phyloP scores from a whole-genome alignment of 1,140 invertebrate genomes.

The Caenorhabditis inopinata region DNA sequence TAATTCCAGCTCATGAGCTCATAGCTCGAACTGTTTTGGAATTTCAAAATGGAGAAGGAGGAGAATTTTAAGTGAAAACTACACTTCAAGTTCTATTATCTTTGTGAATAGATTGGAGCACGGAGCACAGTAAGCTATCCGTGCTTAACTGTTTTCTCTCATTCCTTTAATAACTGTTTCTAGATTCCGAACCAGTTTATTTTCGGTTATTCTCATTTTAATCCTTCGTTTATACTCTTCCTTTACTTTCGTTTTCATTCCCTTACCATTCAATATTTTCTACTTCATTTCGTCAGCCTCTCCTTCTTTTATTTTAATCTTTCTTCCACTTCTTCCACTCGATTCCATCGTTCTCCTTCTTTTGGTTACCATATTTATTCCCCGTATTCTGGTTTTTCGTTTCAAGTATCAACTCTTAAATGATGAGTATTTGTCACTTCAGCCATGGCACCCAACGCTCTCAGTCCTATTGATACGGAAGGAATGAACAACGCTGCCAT shows the following conservation, averaged over 20 bases:
- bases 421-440: background rate
- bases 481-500: conserved; percentile 3
- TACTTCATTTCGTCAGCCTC: background rate
- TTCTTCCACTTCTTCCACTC: background rate
- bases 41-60: no score
- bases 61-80: no score
- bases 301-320: background rate
- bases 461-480: background rate
- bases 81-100: no score
- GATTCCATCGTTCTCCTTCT: background rate
- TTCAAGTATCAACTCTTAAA: background rate
- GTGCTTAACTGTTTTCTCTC: no score
- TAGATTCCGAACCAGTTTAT: background rate
- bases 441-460: conserved; percentile 14
- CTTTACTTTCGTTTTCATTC: background rate
- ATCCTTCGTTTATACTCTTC: background rate
- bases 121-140: no score
- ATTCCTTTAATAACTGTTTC: background rate
- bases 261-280: background rate
- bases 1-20: no score
- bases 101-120: no score
- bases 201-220: background rate
- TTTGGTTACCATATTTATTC: background rate
- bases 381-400: background rate
- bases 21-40: no score